Evolutionary conservation across 2,888 invertebrate species (phyloP), one percentile per base, ranked within the genome.

Genomic region (Neria commutata): DNA sequence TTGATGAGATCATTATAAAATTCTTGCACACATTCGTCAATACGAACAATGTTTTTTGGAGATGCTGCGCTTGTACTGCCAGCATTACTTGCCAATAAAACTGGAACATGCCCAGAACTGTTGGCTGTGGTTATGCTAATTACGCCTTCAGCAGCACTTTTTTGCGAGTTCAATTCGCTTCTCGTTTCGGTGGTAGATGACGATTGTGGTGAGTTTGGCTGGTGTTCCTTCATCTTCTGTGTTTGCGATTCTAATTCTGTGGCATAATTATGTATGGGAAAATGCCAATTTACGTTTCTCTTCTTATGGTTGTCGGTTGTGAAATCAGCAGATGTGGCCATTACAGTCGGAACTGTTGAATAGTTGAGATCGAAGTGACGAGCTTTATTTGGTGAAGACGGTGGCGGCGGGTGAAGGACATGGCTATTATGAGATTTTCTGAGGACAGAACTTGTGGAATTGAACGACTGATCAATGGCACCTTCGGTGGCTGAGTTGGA

Each of bases 221-320:
- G 68, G 5, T 77, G 75, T 57, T 75, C 75, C 37, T 78, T 71
- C 25, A 71, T 75, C 37, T 78, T 71, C 25, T 71, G 71, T n/a
- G 73, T 67, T 62, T n/a, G n/a, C n/a, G n/a, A n/a, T n/a, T n/a
- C n/a, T n/a, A n/a, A n/a, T n/a, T 68, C 66, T 10, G 55, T 63
- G 29, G 77, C 78, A 58, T 71, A 78, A 54, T 80, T 80, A 48
- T 81, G 77, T 37, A 81, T 75, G 11, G 81, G 78, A 5, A 77
- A 80, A 34, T 81, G 77, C 81, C 81, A 82, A 63, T 81, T 80
- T 14, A 81, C 82, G 62, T 79, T 82, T 2, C 82, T 77, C 59
- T 81, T 81, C 62, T 77, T 78, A 21, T 66, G 61, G 49, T 51
- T 57, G 40, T 40, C 42, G 5, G 23, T 23, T 26, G 33, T 11